These are phyloP conservation scores for Columba janthina DNA, from an alignment of 2,113 vertebrate genomes.

Conservation along the genomic window DNA sequence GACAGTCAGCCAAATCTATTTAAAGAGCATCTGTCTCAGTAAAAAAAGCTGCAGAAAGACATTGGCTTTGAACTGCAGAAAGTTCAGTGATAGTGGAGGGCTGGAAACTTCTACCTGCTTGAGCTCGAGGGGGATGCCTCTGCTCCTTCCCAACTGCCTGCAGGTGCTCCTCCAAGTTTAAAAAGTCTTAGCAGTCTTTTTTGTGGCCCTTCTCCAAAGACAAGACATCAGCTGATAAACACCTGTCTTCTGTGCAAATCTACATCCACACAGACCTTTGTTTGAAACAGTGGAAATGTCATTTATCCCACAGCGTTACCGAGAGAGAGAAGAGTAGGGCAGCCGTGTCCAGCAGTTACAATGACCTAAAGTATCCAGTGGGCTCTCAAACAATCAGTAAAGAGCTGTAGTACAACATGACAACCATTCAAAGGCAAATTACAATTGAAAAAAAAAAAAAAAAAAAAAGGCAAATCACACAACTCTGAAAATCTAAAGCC, in stretches of 20 bases:
- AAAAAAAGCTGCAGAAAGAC: background rate
- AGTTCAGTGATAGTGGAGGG: background rate
- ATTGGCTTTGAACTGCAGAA: background rate
- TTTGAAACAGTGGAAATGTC: background rate
- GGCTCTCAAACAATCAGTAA: background rate
- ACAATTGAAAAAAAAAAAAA: background rate
- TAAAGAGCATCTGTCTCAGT: constrained; percentile 21
- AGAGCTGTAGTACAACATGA: background rate
- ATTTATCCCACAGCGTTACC: background rate
- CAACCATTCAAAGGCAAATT: background rate
- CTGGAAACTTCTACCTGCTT: background rate
- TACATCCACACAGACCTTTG: rapidly evolving
- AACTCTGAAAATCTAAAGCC: background rate
- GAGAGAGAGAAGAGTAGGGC: background rate
- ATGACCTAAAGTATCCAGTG: background rate
- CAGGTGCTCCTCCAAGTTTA: background rate
- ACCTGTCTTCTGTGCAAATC: background rate
- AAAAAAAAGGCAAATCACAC: background rate
- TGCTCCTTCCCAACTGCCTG: background rate
- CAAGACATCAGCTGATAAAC: background rate
- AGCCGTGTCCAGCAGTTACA: background rate
- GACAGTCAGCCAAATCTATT: constrained; percentile 61
- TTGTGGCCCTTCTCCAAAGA: background rate
- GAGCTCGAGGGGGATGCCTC: background rate
- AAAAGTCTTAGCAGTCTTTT: background rate